Conservation (phyloP, 2,113 vertebrate species). For the Nansenia antarctica region DNA sequence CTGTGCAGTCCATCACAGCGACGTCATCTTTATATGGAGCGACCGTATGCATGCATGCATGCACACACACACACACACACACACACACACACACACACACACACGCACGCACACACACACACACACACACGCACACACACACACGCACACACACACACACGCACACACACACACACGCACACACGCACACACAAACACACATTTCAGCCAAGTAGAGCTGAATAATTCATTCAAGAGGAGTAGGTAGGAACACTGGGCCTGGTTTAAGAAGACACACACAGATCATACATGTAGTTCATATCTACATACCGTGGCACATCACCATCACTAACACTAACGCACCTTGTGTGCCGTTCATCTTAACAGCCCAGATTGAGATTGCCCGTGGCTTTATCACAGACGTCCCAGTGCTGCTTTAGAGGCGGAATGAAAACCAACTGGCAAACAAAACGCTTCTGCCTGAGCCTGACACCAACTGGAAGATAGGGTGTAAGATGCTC, state of each 20-base stretch:
- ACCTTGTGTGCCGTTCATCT: too few species aligned
- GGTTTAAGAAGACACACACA: neutral
- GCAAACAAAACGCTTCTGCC: neutral
- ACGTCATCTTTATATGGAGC: slow-evolving; percentile 48
- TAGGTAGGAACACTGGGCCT: slow-evolving; percentile 30
- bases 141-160: neutral
- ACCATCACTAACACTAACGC: neutral
- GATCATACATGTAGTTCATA: neutral
- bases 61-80: slow-evolving; percentile 39
- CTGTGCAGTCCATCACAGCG: slow-evolving; percentile 37
- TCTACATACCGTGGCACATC: neutral
- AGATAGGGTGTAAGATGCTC: neutral
- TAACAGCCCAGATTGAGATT: neutral
- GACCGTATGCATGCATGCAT: slow-evolving; percentile 34
- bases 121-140: slow-evolving; percentile 9
- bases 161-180: too few species aligned
- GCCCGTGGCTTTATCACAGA: neutral
- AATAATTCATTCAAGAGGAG: slow-evolving; percentile 60
- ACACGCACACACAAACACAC: too few species aligned
- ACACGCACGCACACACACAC: slow-evolving; percentile 33
- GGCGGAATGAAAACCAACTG: neutral
- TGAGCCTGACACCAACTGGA: neutral
- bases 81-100: slow-evolving; percentile 27
- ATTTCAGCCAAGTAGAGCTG: slow-evolving; percentile 53
- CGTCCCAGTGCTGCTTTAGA: neutral